A percentile compares a stretch with the other conserved stretches of the same genome.
These are phyloP conservation scores for Quadroppia sp. DNA, from an alignment of 2,888 invertebrate species.

Conservation along the genomic window DNA sequence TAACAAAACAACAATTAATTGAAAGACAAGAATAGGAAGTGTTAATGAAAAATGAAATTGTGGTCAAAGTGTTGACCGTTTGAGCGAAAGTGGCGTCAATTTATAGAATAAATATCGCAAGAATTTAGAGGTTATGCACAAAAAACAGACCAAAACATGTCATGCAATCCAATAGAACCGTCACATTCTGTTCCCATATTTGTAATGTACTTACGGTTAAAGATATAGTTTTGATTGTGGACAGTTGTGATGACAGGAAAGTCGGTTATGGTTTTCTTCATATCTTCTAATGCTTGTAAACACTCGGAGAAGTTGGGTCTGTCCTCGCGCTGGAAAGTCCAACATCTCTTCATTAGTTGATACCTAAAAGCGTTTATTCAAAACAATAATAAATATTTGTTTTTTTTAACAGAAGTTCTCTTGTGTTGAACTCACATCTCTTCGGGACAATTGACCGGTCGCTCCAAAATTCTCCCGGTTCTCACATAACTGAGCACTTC, in stretches of 20 bases:
- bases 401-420: not conserved
- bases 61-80: not conserved
- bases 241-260: constrained; percentile 35
- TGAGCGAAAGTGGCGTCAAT: not conserved
- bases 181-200: constrained; percentile 2
- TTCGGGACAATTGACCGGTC: constrained; percentile 73
- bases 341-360: constrained; percentile 78
- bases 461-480: constrained; percentile 71
- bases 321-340: constrained; percentile 75
- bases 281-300: constrained; percentile 61
- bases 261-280: constrained; percentile 34
- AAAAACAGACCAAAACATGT: not conserved
- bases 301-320: constrained; percentile 83
- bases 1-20: constrained; percentile 9
- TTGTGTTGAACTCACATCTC: constrained; percentile 53
- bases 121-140: not conserved
- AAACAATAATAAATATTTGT: constrained; percentile 6
- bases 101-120: not conserved
- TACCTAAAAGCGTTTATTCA: constrained; percentile 60
- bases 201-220: constrained; percentile 13
- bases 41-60: not conserved
- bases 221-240: constrained; percentile 42
- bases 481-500: constrained; percentile 87
- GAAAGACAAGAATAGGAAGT: not conserved
- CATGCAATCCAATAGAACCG: constrained; percentile 6